Evolutionary conservation across 2,888 invertebrate species (phyloP), one percentile per base, ranked within the genome.

Genomic region (Lepidochrysops patricia): DNA sequence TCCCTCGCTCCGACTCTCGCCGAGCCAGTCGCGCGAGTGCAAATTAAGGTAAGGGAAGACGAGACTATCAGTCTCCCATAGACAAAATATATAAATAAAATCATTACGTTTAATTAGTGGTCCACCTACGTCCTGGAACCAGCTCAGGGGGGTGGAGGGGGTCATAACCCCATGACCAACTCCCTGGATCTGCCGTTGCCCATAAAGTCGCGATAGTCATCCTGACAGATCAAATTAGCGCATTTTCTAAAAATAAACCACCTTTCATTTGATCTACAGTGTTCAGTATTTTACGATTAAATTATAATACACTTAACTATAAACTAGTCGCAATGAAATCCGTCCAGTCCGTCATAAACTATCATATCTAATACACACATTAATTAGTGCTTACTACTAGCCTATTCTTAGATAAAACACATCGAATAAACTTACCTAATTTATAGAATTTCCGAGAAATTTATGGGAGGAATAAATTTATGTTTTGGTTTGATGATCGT

Each of bases 261-360:
- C 43, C 43, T 43, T 43, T 43, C 19, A 43, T 43, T 19, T 4
- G 15, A 43, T 43, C 19, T 12, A 19, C 9, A 43, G 43, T 23
- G 2, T 19, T 19, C 19, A 43, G 19, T 15, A 29, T 52, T 27
- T 32, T 19, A 29, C 27, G 54, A 32, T 52, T 26, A 15, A 52
- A 54, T 32, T 54, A 54, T 32, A 29, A 54, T 4, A 32, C 2
- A 37, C 29, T 6, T 7, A 19, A 12, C 32, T 9, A 29, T 54
- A 54, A 54, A 54, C 29, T 29, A 54, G 12, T 6, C 19, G 54
- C 54, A 54, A 54, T 54, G 32, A 54, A 54, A 54, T 19, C 29
- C 54, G 29, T 54, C 54, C 54, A 29, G 27, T 13, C 19, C 9
- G 12, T 19, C 54, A 54, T 54, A 54, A 54, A 54, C 15, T 54